Percentiles rank a stretch among this genome's conserved stretches.
phyloP scores from a whole-genome alignment of 2,888 invertebrate species.

The Clistopyga incitator region DNA sequence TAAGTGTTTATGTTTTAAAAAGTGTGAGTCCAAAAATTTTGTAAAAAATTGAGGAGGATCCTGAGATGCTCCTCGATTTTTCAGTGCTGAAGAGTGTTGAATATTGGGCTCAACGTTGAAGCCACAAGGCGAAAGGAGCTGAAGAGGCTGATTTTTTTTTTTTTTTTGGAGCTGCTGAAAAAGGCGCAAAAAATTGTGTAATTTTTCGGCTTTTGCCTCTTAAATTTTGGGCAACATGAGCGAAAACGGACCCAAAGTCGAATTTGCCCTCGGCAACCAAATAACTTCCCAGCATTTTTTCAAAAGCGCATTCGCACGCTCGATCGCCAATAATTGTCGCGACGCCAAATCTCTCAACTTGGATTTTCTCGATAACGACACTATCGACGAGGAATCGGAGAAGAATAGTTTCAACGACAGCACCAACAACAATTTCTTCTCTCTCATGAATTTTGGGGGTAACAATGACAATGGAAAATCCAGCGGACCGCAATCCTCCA shows the following conservation, averaged over 20 bases:
- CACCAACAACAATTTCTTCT: slow-evolving; percentile 75
- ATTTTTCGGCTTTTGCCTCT: not conserved
- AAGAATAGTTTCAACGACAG: slow-evolving; percentile 56
- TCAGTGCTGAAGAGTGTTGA: not conserved
- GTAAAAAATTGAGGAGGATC: not conserved
- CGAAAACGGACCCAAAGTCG: slow-evolving; percentile 74
- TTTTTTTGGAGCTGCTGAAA: no score
- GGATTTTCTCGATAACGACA: slow-evolving; percentile 75
- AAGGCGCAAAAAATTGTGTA: not conserved
- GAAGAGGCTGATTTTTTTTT: no score
- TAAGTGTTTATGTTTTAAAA: no score
- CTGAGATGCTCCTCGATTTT: not conserved
- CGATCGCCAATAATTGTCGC: slow-evolving; percentile 83
- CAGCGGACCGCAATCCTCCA: slow-evolving; percentile 58
- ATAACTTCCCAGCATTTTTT: slow-evolving; percentile 84
- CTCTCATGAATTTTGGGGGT: slow-evolving; percentile 73
- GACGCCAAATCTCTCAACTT: slow-evolving; percentile 84
- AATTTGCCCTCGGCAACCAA: slow-evolving; percentile 80
- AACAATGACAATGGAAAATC: slow-evolving; percentile 24
- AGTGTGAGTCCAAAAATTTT: no score
- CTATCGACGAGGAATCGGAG: slow-evolving; percentile 68
- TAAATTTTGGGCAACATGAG: slow-evolving; percentile 64
- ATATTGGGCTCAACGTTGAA: no score
- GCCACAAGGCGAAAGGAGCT: no score
- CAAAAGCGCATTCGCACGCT: slow-evolving; percentile 86